Evolutionary conservation across 2,113 vertebrate species (phyloP), one percentile per base, ranked within the genome.

Genomic region (Dipodomys merriami): DNA sequence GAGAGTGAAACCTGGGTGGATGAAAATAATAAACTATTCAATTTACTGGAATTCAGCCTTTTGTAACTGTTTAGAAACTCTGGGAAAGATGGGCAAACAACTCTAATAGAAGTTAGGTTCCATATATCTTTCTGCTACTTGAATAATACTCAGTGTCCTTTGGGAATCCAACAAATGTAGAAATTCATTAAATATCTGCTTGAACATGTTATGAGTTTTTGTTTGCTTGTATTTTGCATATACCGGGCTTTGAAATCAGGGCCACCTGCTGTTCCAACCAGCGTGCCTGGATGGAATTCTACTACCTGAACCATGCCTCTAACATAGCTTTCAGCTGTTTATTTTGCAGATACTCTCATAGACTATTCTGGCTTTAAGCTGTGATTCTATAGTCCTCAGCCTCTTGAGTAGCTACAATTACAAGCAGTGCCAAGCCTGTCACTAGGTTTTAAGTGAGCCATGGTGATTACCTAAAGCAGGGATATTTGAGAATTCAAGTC

Each of bases 141-240:
- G 15, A 49, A 46, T 57, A 83, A 83, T 44, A 23, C 12, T 71
- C 65, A 53, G 15, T 18, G 39, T 33, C 44, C 13, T 67, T 77
- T 33, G 30, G 71, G 44, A 49, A 79, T 23, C 67, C 33, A 81
- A 33, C 7, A 53, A 16, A 77, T 53, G 16, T 57, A 83, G 77
- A 92, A 68, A 94, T 71, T 57, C 12, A 81, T 53, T 69, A 86
- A 88, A 46, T 16, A 64, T n/a, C 60, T 62, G 83, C 18, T 74
- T 65, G 30, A 57, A 23, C 57, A 62, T 27, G 11, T 30, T 27
- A 27, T n/a, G 67, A 71, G n/a, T 7, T 86, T 86, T 89, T 88
- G 15, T 57, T 57, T 57, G 53, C 49, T 49, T 57, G 53, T 18
- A 57, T 18, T 57, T 57, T 57, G 53, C 53, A 57, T 57, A 57